phyloP scores from a whole-genome alignment of 2,888 invertebrate genomes.

The Chironomus tentans region DNA sequence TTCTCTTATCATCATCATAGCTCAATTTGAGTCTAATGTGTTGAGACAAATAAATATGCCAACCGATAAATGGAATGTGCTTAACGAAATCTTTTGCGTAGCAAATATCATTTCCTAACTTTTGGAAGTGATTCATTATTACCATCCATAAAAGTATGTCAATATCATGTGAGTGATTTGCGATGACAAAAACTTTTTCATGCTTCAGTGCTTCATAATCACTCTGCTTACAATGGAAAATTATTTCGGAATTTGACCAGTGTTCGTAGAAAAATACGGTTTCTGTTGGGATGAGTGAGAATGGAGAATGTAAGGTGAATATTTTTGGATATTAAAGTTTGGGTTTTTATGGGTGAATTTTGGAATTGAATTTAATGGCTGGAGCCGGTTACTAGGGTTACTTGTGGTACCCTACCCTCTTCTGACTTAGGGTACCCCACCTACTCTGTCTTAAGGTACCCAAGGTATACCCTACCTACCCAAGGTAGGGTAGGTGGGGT shows the following conservation, averaged over 20 bases:
- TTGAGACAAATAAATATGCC: neutral
- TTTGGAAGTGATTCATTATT: neutral
- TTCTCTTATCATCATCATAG: neutral
- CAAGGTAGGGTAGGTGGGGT: no score
- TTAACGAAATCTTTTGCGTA: neutral
- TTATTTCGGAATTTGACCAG: neutral
- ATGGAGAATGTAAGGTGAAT: neutral
- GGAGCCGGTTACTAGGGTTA: no score
- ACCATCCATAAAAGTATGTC: neutral
- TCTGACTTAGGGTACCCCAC: no score
- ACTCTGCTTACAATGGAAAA: neutral
- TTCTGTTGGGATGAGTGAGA: neutral
- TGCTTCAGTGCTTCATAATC: neutral
- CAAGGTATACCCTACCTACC: no score
- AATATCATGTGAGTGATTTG: neutral
- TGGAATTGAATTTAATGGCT: no score
- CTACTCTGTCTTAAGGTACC: no score
- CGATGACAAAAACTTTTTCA: neutral
- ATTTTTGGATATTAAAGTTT: no score
- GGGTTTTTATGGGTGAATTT: no score
- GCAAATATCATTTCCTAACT: neutral
- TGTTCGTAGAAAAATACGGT: neutral
- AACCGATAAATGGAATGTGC: neutral
- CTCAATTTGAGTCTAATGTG: neutral
- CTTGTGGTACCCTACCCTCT: no score